Conservation (phyloP, 2,888 invertebrate genomes). For the Drosophila kuntzei region DNA sequence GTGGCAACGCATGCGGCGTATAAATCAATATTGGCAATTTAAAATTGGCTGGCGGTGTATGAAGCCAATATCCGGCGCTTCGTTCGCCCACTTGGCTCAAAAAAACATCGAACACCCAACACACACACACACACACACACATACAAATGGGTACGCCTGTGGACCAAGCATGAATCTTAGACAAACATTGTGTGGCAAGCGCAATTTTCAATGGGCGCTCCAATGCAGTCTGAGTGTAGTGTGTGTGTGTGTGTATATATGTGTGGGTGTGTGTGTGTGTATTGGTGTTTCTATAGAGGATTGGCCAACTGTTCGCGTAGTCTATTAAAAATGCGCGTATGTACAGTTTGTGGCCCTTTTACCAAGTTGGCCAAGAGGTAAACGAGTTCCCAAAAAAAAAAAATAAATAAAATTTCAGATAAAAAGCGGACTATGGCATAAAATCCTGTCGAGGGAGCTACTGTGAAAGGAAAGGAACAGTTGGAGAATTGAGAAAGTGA, state of each 20-base stretch:
- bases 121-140: not conserved
- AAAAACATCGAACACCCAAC: not conserved
- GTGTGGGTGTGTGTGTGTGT: constrained; percentile 11
- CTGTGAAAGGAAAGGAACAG: constrained; percentile 4
- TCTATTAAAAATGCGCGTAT: constrained; percentile 73
- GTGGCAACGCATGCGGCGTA: constrained; percentile 74
- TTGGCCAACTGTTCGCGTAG: constrained; percentile 47
- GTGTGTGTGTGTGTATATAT: constrained; percentile 29
- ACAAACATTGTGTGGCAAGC: constrained; percentile 66
- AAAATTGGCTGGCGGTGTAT: constrained; percentile 80
- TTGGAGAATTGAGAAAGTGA: not conserved
- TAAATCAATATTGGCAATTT: constrained; percentile 82
- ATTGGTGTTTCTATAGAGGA: constrained; percentile 20
- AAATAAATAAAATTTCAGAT: constrained; percentile 12
- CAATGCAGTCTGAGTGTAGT: constrained; percentile 14
- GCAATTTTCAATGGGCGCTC: constrained; percentile 43
- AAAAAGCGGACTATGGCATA: constrained; percentile 24
- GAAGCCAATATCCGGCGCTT: constrained; percentile 77
- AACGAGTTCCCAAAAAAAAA: constrained; percentile 19
- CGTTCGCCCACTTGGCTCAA: constrained; percentile 47
- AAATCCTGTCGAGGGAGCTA: constrained; percentile 7
- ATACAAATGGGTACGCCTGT: constrained; percentile 12
- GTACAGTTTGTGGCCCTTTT: constrained; percentile 46
- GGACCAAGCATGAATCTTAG: constrained; percentile 68
- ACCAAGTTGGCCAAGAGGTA: constrained; percentile 42